phyloP scores from a whole-genome alignment of 2,113 vertebrate species.

The Onychostruthus taczanowskii region DNA sequence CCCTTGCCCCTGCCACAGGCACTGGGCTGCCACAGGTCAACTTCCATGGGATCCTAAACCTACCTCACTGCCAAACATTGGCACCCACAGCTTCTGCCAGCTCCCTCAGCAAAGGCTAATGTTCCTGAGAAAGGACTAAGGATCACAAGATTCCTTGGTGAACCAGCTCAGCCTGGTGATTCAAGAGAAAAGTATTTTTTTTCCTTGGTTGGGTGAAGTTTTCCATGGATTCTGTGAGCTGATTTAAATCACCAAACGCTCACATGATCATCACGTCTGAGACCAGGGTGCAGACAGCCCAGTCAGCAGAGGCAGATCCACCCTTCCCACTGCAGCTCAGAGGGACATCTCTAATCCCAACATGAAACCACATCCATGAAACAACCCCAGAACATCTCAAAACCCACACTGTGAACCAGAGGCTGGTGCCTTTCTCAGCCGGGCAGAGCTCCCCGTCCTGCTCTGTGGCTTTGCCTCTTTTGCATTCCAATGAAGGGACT shows the following conservation, averaged over 20 bases:
- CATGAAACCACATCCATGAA: background rate
- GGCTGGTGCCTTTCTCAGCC: background rate
- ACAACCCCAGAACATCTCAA: fast-evolving
- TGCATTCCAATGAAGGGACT: background rate
- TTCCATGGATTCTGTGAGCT: background rate
- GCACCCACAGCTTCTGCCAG: background rate
- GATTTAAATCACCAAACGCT: background rate
- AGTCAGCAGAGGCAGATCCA: background rate
- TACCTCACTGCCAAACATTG: fast-evolving
- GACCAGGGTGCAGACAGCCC: background rate
- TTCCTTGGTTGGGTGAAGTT: background rate
- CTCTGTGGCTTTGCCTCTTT: background rate
- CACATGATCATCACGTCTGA: background rate
- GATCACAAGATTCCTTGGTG: background rate
- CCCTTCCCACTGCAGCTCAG: background rate
- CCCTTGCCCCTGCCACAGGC: background rate
- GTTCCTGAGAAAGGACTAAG: background rate
- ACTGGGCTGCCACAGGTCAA: background rate
- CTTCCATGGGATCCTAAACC: background rate
- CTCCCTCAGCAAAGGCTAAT: background rate
- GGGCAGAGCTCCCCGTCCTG: fast-evolving
- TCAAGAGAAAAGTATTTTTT: background rate
- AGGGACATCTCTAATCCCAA: background rate
- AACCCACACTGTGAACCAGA: background rate
- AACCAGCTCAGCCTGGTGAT: background rate